Evolutionary conservation across 2,113 vertebrate genomes (phyloP).

Genomic region (Tachysurus vachellii): DNA sequence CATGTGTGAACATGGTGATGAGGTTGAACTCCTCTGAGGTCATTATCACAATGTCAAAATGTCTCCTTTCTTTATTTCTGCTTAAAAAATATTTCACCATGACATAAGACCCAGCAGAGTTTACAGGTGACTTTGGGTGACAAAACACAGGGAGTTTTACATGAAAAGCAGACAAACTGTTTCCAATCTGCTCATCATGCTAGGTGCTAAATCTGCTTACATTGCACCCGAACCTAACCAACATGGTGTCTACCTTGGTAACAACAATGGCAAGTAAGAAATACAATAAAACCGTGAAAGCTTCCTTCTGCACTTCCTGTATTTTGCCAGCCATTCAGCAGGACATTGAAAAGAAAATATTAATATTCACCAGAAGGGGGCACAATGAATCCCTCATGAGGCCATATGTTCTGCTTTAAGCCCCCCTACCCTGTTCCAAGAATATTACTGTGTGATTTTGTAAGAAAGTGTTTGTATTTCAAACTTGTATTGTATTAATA

Average conservation of each 20-base stretch:
- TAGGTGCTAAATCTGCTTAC: neutral
- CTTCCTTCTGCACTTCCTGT: neutral
- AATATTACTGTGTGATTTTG: neutral
- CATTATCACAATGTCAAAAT: neutral
- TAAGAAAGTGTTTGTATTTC: neutral
- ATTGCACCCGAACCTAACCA: neutral
- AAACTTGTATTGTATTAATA: neutral
- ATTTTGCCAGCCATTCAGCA: neutral
- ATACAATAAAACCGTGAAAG: neutral
- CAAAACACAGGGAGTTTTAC: neutral
- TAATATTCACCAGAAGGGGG: neutral
- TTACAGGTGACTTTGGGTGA: neutral
- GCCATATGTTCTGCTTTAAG: neutral
- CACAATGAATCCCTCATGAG: neutral
- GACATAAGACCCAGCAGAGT: neutral
- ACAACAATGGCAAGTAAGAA: neutral
- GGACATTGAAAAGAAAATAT: neutral
- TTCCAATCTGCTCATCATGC: neutral
- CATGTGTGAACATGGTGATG: neutral
- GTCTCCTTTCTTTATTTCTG: neutral
- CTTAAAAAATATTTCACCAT: neutral
- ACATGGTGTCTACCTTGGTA: neutral
- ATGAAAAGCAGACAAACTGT: neutral
- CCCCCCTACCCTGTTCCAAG: neutral
- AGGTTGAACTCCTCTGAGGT: neutral